Percentiles rank a stretch among this genome's conserved stretches.
Conservation (phyloP, 2,113 vertebrate species). For the Aspidoscelis tigris region DNA sequence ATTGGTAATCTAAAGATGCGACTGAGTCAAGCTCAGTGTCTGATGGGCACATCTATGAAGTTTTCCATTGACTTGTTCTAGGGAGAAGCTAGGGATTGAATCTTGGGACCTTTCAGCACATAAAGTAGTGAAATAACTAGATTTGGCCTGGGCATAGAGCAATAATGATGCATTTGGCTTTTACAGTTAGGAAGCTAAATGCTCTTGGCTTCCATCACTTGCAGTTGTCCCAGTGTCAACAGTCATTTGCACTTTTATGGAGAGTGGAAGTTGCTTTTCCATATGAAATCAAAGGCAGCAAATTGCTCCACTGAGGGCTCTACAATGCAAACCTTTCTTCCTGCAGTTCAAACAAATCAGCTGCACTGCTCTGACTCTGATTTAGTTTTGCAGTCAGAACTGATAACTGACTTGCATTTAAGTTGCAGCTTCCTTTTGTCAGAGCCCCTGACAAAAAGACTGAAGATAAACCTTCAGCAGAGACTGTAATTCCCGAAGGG, state of each 20-base stretch:
- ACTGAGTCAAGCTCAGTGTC: too few species aligned
- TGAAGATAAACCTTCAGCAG: conserved; percentile 21
- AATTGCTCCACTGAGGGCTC: not conserved
- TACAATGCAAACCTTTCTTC: not conserved
- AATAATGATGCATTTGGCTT: not conserved
- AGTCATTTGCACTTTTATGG: not conserved
- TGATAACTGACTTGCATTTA: not conserved
- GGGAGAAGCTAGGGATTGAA: too few species aligned
- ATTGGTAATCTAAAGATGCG: too few species aligned
- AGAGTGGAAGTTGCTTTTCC: not conserved
- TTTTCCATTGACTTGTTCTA: too few species aligned
- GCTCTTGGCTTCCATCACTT: not conserved
- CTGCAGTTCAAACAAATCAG: not conserved
- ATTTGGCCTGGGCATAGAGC: not conserved
- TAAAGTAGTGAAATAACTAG: not conserved
- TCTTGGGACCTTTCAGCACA: too few species aligned
- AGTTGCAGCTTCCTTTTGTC: not conserved
- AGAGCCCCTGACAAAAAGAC: conserved; percentile 6
- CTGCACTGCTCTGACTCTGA: not conserved
- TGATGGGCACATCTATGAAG: too few species aligned
- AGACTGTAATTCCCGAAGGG: conserved; percentile 9
- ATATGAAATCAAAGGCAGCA: not conserved
- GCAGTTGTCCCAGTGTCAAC: not conserved
- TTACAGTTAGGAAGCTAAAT: not conserved
- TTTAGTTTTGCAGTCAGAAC: conserved; percentile 1